A percentile compares a stretch with the other conserved stretches of the same genome.
Evolutionary conservation across 2,888 invertebrate species (phyloP).

Genomic region (Orthosia gracilis): DNA sequence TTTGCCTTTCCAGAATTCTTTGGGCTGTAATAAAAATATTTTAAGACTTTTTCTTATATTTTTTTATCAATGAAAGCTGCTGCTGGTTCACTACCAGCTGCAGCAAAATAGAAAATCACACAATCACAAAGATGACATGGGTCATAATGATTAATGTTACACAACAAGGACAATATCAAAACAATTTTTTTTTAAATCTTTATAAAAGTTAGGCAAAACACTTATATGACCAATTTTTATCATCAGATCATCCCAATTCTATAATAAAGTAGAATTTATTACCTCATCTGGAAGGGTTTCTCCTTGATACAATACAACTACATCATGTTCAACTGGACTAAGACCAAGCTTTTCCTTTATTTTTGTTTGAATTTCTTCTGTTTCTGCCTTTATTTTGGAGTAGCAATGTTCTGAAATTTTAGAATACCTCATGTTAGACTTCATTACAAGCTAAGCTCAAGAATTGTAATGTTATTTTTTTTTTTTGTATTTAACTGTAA

Average conservation of each 20-base stretch:
- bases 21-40: slow-evolving; percentile 83
- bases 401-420: slow-evolving; percentile 94
- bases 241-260: background rate
- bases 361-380: slow-evolving; percentile 94
- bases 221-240: background rate
- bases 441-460: slow-evolving; percentile 83
- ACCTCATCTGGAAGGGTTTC: slow-evolving; percentile 92
- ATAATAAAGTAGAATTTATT: slow-evolving; percentile 7
- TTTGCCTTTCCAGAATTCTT: slow-evolving; percentile 93
- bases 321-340: slow-evolving; percentile 95
- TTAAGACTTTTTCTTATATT: too few relatives aligned
- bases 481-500: too few relatives aligned
- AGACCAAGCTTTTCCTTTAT: slow-evolving; percentile 94
- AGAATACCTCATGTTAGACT: background rate
- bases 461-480: background rate
- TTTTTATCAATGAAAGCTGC: too few relatives aligned
- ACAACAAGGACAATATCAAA: too few relatives aligned
- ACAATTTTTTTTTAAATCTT: too few relatives aligned
- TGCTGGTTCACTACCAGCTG: too few relatives aligned
- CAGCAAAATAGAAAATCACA: too few relatives aligned
- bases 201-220: background rate
- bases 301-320: slow-evolving; percentile 96
- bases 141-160: too few relatives aligned
- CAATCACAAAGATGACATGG: too few relatives aligned
- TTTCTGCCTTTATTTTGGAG: slow-evolving; percentile 95